These are phyloP conservation scores for Heteromormyrus szaboi DNA, from an alignment of 2,797 vertebrate species.

Conservation along the genomic window DNA sequence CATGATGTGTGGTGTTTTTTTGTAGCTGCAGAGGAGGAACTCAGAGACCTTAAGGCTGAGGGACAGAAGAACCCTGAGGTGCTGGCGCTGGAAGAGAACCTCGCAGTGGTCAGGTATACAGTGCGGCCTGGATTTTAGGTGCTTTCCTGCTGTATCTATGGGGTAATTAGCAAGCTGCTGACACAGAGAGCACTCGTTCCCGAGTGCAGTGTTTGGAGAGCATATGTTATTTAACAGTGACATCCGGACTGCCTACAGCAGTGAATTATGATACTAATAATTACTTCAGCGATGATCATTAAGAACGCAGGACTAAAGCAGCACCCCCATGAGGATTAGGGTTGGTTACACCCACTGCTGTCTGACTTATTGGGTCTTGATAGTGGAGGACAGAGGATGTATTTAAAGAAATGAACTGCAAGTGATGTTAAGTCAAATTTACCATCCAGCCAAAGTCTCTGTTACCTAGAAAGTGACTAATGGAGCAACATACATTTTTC, in stretches of 20 bases:
- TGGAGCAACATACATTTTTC: neutral
- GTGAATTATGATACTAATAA: neutral
- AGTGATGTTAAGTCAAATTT: neutral
- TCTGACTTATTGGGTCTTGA: neutral
- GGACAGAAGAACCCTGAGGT: neutral
- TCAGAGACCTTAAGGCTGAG: neutral
- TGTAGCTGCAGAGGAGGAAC: slow-evolving; percentile 30
- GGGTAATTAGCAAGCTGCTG: neutral
- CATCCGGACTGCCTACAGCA: neutral
- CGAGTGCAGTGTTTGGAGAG: neutral
- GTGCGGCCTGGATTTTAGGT: neutral
- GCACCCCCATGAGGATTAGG: neutral
- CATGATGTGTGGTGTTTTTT: neutral
- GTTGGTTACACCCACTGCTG: neutral
- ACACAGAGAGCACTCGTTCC: neutral
- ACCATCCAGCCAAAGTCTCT: neutral
- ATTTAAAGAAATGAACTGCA: neutral
- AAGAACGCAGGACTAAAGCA: neutral
- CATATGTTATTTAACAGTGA: neutral
- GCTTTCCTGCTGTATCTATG: neutral
- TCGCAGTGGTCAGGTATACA: slow-evolving; percentile 48
- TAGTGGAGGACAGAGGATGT: neutral
- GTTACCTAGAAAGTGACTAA: neutral
- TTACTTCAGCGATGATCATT: neutral
- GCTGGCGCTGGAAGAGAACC: slow-evolving; percentile 17